These are phyloP conservation scores for Prunella fulvescens DNA, from an alignment of 2,113 vertebrate species.

Conservation along the genomic window DNA sequence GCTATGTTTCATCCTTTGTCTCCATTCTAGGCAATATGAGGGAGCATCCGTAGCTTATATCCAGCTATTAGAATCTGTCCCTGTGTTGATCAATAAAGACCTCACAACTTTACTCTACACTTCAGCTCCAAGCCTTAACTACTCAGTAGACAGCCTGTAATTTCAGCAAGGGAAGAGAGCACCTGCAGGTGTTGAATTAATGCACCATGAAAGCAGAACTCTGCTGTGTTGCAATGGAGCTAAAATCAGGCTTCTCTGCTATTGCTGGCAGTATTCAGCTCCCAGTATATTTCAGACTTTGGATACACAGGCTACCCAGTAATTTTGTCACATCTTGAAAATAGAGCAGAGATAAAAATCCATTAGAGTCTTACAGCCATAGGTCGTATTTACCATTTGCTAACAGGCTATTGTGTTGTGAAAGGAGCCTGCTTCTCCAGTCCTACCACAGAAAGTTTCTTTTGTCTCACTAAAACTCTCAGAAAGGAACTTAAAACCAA, in stretches of 20 bases:
- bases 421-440: slow-evolving; percentile 44
- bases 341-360: slow-evolving; percentile 44
- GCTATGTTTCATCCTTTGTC: neutral
- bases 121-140: slow-evolving; percentile 52
- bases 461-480: neutral
- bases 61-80: neutral
- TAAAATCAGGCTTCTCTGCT: slow-evolving; percentile 32
- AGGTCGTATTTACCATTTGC: slow-evolving; percentile 47
- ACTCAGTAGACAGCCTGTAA: slow-evolving; percentile 63
- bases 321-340: slow-evolving; percentile 70
- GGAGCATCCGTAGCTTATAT: neutral
- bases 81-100: slow-evolving; percentile 52
- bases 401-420: slow-evolving; percentile 25
- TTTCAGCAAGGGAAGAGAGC: slow-evolving; percentile 63
- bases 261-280: slow-evolving; percentile 23
- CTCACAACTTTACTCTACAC: slow-evolving; percentile 1
- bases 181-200: slow-evolving; percentile 54
- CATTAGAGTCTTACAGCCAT: slow-evolving; percentile 57
- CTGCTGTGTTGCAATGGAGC: neutral
- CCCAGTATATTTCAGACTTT: slow-evolving; percentile 55
- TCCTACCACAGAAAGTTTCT: slow-evolving; percentile 17
- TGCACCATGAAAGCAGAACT: slow-evolving; percentile 50
- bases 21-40: neutral
- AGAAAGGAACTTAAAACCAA: slow-evolving; percentile 20
- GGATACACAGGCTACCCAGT: slow-evolving; percentile 31